phyloP scores from a whole-genome alignment of 2,888 invertebrate genomes.

The Amphiduros pacificus region DNA sequence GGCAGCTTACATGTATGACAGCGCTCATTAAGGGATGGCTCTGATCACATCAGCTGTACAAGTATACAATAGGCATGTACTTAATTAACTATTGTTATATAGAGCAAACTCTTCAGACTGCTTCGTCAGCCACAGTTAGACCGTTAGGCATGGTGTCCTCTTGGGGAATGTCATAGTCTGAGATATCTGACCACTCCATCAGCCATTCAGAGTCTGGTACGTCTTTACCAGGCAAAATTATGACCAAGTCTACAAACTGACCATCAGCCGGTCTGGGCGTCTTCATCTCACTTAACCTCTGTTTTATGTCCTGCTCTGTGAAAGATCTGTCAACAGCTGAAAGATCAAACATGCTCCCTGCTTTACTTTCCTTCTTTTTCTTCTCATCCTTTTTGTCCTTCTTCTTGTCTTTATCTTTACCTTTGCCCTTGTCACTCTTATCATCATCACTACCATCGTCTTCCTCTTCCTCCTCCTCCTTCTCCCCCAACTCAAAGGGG shows the following conservation, averaged over 20 bases:
- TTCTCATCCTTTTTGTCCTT: constrained; percentile 2
- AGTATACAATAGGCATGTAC: no score
- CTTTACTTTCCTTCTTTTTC: constrained; percentile 7
- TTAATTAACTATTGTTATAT: no score
- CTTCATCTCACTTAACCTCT: constrained; percentile 5
- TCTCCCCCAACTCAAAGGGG: constrained; percentile 31
- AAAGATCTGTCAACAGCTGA: background rate
- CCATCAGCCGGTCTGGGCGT: constrained; percentile 12
- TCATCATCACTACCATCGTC: constrained; percentile 1
- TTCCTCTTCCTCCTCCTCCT: constrained; percentile 13
- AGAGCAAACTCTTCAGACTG: no score
- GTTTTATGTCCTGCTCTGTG: constrained; percentile 2
- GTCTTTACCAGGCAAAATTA: constrained; percentile 12
- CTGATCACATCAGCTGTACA: no score
- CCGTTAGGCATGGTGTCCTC: no score
- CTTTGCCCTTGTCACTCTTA: background rate
- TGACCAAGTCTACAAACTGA: constrained; percentile 15
- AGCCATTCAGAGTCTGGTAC: no score
- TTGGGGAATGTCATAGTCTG: no score
- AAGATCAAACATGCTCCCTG: background rate
- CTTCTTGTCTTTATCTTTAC: constrained; percentile 20
- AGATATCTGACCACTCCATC: no score
- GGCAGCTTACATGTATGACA: no score
- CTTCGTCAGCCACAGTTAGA: no score
- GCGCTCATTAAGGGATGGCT: no score